A percentile compares a stretch with the other conserved stretches of the same genome.
Evolutionary conservation across 2,888 invertebrate species (phyloP).

Genomic region (Globia sparganii): DNA sequence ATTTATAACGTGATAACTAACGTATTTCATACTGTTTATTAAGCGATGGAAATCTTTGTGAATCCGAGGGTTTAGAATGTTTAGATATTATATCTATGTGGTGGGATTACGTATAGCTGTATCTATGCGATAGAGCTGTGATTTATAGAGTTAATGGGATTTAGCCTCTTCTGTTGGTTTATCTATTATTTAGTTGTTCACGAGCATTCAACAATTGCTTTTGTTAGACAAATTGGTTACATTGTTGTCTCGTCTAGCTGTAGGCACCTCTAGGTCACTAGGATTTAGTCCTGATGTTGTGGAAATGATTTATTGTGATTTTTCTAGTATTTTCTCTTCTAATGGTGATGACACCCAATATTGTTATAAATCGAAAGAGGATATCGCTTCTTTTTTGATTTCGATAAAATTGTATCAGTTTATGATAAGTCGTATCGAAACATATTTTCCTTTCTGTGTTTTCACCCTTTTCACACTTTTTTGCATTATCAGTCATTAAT

Average conservation of each 20-base stretch:
- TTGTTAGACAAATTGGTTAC: slow-evolving; percentile 43
- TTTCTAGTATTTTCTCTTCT: neutral
- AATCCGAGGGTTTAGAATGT: slow-evolving; percentile 71
- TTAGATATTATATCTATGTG: slow-evolving; percentile 42
- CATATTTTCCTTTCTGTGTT: slow-evolving; percentile 5
- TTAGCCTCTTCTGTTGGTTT: slow-evolving; percentile 26
- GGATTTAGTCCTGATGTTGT: neutral
- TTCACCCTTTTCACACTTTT: slow-evolving; percentile 10
- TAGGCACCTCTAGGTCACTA: neutral
- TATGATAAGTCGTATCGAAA: slow-evolving; percentile 1
- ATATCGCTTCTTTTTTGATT: slow-evolving; percentile 7
- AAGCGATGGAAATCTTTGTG: slow-evolving; percentile 74
- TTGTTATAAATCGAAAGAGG: slow-evolving; percentile 1
- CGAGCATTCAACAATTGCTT: slow-evolving; percentile 6
- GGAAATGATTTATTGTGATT: neutral
- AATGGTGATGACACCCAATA: neutral
- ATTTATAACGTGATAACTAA: slow-evolving; percentile 89
- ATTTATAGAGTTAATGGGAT: slow-evolving; percentile 42
- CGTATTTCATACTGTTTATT: slow-evolving; percentile 79
- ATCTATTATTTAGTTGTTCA: slow-evolving; percentile 40
- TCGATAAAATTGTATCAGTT: slow-evolving; percentile 29
- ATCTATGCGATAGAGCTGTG: slow-evolving; percentile 48
- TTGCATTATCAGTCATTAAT: slow-evolving; percentile 4
- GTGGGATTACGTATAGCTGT: slow-evolving; percentile 53
- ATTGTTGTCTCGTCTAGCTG: slow-evolving; percentile 36